Evolutionary conservation across 1,140 invertebrate genomes (phyloP).

Genomic region (Dendrolimus kikuchii): DNA sequence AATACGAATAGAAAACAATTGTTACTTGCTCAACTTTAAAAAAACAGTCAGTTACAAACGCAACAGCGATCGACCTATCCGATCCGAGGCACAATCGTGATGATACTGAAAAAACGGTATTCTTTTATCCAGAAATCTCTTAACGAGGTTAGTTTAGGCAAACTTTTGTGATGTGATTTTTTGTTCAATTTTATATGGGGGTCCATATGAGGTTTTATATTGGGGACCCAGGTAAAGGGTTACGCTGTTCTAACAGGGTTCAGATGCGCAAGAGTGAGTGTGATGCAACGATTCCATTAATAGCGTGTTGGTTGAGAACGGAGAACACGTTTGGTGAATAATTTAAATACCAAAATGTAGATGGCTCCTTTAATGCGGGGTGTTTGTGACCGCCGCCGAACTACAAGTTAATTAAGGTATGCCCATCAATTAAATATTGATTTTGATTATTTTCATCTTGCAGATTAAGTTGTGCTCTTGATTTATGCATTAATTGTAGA

Average conservation of each 20-base stretch:
- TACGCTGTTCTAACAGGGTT: constrained; percentile 34
- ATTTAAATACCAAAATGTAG: constrained; percentile 71
- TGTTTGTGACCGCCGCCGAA: constrained; percentile 48
- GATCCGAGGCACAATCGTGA: constrained; percentile 61
- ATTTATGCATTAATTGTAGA: constrained; percentile 46
- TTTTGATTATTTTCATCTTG: constrained; percentile 64
- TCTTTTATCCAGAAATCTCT: constrained; percentile 70
- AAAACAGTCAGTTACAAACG: constrained; percentile 34
- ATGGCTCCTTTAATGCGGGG: constrained; percentile 65
- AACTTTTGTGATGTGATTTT: constrained; percentile 69
- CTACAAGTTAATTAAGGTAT: constrained; percentile 72
- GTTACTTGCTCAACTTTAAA: constrained; percentile 24
- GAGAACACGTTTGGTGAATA: constrained; percentile 68
- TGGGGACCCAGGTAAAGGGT: constrained; percentile 38
- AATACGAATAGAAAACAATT: constrained; percentile 17
- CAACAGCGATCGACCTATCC: constrained; percentile 53
- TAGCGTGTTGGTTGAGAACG: constrained; percentile 32
- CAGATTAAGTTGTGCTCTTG: constrained; percentile 45
- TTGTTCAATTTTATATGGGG: constrained; percentile 54
- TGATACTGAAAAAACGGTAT: constrained; percentile 69
- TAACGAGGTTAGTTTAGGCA: constrained; percentile 71
- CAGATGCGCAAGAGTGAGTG: constrained; percentile 57
- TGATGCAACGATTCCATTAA: constrained; percentile 50
- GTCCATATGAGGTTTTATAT: constrained; percentile 59
- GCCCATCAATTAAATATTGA: constrained; percentile 70